Percentiles rank a stretch among this genome's conserved stretches.
phyloP scores from a whole-genome alignment of 2,888 invertebrate genomes.

The Palloptera scutellata region DNA sequence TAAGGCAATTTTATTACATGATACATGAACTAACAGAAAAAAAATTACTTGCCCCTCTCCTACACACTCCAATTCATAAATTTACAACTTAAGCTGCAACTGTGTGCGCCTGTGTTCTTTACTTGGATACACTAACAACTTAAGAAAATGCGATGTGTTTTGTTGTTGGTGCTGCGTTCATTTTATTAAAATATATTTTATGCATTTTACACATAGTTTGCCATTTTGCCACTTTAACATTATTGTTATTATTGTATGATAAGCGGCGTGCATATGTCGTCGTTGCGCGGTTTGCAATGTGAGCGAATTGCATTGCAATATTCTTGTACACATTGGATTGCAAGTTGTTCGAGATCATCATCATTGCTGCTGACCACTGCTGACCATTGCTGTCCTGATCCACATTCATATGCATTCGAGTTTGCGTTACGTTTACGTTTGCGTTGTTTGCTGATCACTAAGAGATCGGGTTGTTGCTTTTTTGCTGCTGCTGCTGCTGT shows the following conservation, averaged over 20 bases:
- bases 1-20: too few species aligned
- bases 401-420: conserved; percentile 2
- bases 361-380: neutral
- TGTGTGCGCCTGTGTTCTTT: conserved; percentile 29
- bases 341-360: neutral
- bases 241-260: conserved; percentile 58
- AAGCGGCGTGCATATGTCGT: conserved; percentile 44
- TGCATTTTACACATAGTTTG: conserved; percentile 55
- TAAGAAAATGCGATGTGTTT: neutral
- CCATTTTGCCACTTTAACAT: conserved; percentile 62
- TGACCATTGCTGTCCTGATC: conserved; percentile 2
- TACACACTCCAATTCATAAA: conserved; percentile 27
- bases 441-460: conserved; percentile 52
- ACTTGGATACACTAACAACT: conserved; percentile 12
- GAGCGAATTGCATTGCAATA: too few species aligned
- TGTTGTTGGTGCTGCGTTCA: conserved; percentile 8
- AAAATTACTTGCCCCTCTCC: neutral
- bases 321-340: too few species aligned
- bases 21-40: too few species aligned
- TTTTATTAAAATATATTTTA: conserved; percentile 29
- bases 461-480: conserved; percentile 41
- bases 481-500: conserved; percentile 10
- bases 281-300: neutral
- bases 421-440: conserved; percentile 28
- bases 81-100: conserved; percentile 40